These are phyloP conservation scores for Dorcus parallelipipedus DNA, from an alignment of 2,888 invertebrate genomes.

Conservation along the genomic window DNA sequence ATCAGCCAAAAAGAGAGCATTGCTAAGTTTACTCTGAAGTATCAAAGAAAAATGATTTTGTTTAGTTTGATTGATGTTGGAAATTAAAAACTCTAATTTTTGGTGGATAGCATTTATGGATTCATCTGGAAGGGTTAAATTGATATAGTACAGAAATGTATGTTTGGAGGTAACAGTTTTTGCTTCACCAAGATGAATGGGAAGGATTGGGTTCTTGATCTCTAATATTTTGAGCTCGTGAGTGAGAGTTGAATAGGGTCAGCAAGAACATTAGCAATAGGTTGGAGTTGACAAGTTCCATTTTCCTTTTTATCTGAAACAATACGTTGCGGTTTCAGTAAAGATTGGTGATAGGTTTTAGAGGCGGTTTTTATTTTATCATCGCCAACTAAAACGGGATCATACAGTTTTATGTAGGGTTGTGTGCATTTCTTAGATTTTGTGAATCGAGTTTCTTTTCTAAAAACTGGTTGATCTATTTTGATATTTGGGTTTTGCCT, in stretches of 20 bases:
- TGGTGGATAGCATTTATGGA: not conserved
- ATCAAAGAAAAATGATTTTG: not conserved
- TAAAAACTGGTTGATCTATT: not conserved
- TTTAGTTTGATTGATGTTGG: not conserved
- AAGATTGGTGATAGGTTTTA: conserved; percentile 1
- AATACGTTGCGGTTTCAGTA: not conserved
- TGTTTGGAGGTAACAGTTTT: not conserved
- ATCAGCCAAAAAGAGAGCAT: not conserved
- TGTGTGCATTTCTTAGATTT: not conserved
- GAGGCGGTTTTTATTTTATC: not conserved
- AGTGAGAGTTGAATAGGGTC: not conserved
- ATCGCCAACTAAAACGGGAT: not conserved
- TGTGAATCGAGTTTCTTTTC: conserved; percentile 1
- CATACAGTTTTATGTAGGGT: not conserved
- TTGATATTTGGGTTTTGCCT: not conserved
- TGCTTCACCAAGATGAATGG: not conserved
- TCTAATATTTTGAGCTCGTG: not conserved
- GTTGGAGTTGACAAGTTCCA: not conserved
- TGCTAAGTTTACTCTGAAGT: not conserved
- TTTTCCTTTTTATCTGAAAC: not conserved
- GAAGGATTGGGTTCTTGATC: not conserved
- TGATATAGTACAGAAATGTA: not conserved
- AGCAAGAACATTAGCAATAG: not conserved
- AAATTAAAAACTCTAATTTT: not conserved
- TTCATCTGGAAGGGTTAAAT: not conserved